Percentiles rank a stretch among this genome's conserved stretches.
These are phyloP conservation scores for Ochotona princeps DNA, from an alignment of 2,113 vertebrate genomes.

Conservation along the genomic window DNA sequence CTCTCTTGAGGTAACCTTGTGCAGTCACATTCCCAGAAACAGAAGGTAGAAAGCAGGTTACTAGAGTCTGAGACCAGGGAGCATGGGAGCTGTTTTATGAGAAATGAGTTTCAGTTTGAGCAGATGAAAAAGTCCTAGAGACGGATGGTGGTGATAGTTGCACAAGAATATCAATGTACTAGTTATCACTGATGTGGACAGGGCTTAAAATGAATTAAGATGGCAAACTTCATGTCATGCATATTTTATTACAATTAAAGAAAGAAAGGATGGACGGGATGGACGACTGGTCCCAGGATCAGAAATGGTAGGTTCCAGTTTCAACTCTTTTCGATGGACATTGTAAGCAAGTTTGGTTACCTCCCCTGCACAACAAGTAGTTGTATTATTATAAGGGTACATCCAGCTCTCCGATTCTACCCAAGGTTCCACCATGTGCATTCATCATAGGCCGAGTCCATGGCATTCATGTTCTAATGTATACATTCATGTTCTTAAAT, in stretches of 20 bases:
- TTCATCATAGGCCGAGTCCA: not conserved
- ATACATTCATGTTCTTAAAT: too few relatives aligned
- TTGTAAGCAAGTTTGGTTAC: not conserved
- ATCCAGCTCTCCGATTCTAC: not conserved
- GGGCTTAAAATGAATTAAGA: not conserved
- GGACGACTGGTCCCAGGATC: too few relatives aligned
- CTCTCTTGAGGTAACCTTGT: not conserved
- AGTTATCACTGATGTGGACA: not conserved
- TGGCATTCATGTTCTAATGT: not conserved
- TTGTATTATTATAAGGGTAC: not conserved
- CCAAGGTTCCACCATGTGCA: not conserved
- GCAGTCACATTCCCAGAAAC: not conserved
- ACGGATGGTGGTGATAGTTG: too few relatives aligned
- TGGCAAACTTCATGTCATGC: not conserved
- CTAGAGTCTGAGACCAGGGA: rapidly evolving
- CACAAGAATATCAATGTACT: too few relatives aligned
- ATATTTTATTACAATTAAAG: not conserved
- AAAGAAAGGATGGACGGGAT: not conserved
- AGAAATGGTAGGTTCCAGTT: not conserved
- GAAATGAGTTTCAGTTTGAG: not conserved
- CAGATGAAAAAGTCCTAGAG: not conserved
- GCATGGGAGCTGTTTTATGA: not conserved
- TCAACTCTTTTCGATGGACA: not conserved
- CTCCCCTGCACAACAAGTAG: rapidly evolving
- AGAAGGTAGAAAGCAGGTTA: too few relatives aligned